Evolutionary conservation across 2,797 vertebrate species (phyloP).

Genomic region (Lepilemur septentrionalis): DNA sequence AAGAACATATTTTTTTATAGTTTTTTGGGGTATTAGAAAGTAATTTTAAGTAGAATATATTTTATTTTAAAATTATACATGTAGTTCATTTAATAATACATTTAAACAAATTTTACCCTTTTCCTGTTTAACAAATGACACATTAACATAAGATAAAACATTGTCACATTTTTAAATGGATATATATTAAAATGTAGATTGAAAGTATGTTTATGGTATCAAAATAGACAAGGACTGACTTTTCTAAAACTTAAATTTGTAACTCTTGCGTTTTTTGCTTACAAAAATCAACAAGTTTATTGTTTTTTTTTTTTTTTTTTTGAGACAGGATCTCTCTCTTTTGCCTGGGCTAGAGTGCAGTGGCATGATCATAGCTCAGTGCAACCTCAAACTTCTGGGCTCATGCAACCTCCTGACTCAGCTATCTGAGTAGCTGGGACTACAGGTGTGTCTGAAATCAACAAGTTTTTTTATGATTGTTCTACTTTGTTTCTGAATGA

Average conservation of each 20-base stretch:
- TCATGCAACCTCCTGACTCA: neutral
- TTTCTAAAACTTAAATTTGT: slow-evolving; percentile 1
- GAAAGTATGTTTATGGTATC: neutral
- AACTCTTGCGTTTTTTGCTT: neutral
- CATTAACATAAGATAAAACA: neutral
- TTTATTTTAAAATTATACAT: neutral
- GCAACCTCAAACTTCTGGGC: neutral
- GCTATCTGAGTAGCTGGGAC: neutral
- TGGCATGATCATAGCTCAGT: neutral
- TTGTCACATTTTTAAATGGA: neutral
- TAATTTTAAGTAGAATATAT: slow-evolving; percentile 16
- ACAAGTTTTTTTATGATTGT: neutral
- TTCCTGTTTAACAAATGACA: neutral
- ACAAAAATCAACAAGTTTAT: neutral
- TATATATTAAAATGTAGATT: neutral
- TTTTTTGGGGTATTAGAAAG: neutral
- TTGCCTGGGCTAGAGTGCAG: neutral
- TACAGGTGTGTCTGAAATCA: neutral
- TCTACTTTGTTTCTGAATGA: slow-evolving; percentile 23
- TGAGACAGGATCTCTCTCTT: neutral
- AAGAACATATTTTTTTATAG: slow-evolving; percentile 51
- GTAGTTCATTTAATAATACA: neutral
- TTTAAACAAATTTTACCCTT: slow-evolving; percentile 9
- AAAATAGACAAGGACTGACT: neutral
- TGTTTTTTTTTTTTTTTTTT: too few species aligned